Evolutionary conservation across 2,113 vertebrate genomes (phyloP).

Genomic region (Cryptomyrus ogoouensis): DNA sequence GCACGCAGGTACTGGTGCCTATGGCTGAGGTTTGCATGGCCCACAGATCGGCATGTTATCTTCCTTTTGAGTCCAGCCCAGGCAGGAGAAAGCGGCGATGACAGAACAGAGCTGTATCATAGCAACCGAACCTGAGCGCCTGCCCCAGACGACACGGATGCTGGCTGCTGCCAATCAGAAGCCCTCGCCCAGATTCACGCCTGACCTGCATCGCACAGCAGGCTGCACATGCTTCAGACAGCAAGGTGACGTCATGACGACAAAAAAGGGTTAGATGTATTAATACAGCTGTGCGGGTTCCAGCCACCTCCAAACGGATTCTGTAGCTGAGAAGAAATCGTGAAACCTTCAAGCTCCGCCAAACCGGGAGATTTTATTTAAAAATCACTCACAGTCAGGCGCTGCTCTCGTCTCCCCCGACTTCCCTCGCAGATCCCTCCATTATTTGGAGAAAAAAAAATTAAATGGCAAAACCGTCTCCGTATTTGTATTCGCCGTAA

Average conservation of each 20-base stretch:
- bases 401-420: slow-evolving; percentile 52
- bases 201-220: background rate
- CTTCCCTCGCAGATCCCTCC: slow-evolving; percentile 68
- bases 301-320: background rate
- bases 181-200: background rate
- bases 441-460: slow-evolving; percentile 77
- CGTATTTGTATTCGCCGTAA: slow-evolving; percentile 86
- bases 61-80: background rate
- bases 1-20: background rate
- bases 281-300: background rate
- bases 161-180: background rate
- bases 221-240: background rate
- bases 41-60: background rate
- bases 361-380: slow-evolving; percentile 61
- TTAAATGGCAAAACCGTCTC: slow-evolving; percentile 78
- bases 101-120: background rate
- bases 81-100: background rate
- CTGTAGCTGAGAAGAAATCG: background rate
- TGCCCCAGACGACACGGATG: background rate
- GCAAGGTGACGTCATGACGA: background rate
- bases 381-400: slow-evolving; percentile 61
- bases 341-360: slow-evolving; percentile 12
- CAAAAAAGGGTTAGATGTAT: background rate
- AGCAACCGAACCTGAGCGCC: slow-evolving; percentile 4
- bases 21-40: background rate